A percentile compares a stretch with the other conserved stretches of the same genome.
These are phyloP conservation scores for Gallinago undulata DNA, from an alignment of 2,113 vertebrate genomes.

Conservation along the genomic window DNA sequence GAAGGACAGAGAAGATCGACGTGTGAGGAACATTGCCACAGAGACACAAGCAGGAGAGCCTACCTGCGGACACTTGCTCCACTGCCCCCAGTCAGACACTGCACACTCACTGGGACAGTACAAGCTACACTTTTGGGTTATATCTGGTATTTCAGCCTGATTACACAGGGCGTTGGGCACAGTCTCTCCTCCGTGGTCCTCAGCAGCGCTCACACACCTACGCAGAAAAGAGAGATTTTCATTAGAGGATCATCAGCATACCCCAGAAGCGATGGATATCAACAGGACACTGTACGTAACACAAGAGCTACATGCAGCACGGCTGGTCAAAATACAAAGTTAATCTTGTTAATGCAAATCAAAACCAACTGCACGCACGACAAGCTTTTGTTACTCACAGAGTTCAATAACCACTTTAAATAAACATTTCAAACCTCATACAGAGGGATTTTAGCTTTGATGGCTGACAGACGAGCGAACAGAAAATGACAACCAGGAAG, in stretches of 20 bases:
- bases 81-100: slow-evolving; percentile 87
- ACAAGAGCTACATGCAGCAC: not conserved
- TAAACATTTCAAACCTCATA: not conserved
- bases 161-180: slow-evolving; percentile 82
- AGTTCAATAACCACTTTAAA: not conserved
- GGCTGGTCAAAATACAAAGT: not conserved
- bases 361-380: not conserved
- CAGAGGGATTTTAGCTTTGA: slow-evolving; percentile 27
- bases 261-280: not conserved
- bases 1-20: not conserved
- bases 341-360: not conserved
- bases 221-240: not conserved
- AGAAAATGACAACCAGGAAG: slow-evolving; percentile 16
- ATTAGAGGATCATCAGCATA: not conserved
- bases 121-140: slow-evolving; percentile 82
- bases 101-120: slow-evolving; percentile 90
- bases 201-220: slow-evolving; percentile 84
- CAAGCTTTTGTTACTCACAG: not conserved
- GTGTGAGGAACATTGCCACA: not conserved
- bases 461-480: not conserved
- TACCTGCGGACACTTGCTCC: slow-evolving; percentile 91
- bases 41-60: not conserved
- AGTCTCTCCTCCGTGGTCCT: slow-evolving; percentile 50
- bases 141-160: slow-evolving; percentile 78
- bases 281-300: not conserved